Percentiles rank a stretch among this genome's conserved stretches.
Conservation (phyloP, 2,113 vertebrate genomes). For the Myiopsitta monachus region DNA sequence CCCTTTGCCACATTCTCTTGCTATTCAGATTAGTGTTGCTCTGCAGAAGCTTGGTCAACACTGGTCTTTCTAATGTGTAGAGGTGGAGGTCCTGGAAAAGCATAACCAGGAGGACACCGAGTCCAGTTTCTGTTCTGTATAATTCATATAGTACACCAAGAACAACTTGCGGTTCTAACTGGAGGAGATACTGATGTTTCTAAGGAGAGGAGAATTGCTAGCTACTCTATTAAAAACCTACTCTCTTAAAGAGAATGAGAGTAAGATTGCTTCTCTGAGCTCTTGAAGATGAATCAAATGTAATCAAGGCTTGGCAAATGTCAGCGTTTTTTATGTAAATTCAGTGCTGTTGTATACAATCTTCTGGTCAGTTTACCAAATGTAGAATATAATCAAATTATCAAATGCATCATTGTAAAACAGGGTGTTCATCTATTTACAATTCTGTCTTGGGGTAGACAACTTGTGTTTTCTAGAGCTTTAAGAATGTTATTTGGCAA, state of each 20-base stretch:
- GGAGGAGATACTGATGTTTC: neutral
- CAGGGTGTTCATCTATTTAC: neutral
- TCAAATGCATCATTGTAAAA: neutral
- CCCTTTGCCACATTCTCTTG: neutral
- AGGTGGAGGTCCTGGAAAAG: neutral
- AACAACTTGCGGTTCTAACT: neutral
- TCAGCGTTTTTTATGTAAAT: neutral
- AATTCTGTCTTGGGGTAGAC: neutral
- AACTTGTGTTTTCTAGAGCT: neutral
- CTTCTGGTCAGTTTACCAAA: neutral
- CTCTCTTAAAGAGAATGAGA: neutral
- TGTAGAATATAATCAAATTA: neutral
- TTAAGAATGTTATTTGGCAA: neutral
- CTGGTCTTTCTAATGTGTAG: neutral
- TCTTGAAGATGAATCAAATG: neutral
- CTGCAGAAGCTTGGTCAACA: neutral
- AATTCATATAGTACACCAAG: neutral
- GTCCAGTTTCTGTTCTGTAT: neutral
- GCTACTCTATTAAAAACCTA: neutral
- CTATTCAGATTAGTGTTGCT: neutral
- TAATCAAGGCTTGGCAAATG: neutral
- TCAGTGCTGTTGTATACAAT: rapidly evolving
- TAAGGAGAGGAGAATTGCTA: neutral
- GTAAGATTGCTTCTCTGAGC: neutral
- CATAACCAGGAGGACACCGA: neutral